Percentiles rank a stretch among this genome's conserved stretches.
These are phyloP conservation scores for Sarcophaga caerulescens DNA, from an alignment of 2,888 invertebrate genomes.

Conservation along the genomic window DNA sequence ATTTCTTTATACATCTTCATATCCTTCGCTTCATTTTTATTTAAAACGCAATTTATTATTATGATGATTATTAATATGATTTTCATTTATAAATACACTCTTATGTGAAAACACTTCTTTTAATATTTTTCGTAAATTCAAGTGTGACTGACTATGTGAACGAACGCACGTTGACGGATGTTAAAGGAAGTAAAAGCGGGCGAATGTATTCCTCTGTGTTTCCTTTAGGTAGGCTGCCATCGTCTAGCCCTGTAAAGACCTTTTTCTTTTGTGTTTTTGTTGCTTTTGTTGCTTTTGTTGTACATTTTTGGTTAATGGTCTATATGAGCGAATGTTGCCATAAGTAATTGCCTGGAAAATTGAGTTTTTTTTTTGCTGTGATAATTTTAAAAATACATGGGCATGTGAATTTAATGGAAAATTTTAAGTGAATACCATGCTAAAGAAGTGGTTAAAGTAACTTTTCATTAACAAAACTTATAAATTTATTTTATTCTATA, in stretches of 20 bases:
- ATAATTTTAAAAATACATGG: conserved; percentile 17
- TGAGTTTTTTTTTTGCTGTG: conserved; percentile 11
- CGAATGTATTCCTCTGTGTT: neutral
- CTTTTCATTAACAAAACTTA: no score
- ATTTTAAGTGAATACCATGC: conserved; percentile 8
- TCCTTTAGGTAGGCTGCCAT: conserved; percentile 9
- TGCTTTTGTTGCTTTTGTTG: neutral
- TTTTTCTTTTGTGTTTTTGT: conserved; percentile 14
- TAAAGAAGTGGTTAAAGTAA: no score
- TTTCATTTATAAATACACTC: conserved; percentile 21
- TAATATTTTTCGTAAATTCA: neutral
- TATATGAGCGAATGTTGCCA: conserved; percentile 35
- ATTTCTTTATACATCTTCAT: conserved; percentile 38
- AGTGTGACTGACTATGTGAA: conserved; percentile 1
- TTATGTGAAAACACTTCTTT: neutral
- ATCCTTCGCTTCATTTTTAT: neutral
- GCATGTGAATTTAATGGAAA: conserved; percentile 24
- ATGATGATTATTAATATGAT: conserved; percentile 52
- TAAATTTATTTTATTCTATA: no score
- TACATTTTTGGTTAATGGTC: conserved; percentile 16
- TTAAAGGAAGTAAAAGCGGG: conserved; percentile 30
- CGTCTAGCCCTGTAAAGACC: conserved; percentile 27
- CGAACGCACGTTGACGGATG: neutral
- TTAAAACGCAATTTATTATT: conserved; percentile 58
- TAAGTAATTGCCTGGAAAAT: conserved; percentile 64